Evolutionary conservation across 2,113 vertebrate genomes (phyloP).

Genomic region (human): DNA sequence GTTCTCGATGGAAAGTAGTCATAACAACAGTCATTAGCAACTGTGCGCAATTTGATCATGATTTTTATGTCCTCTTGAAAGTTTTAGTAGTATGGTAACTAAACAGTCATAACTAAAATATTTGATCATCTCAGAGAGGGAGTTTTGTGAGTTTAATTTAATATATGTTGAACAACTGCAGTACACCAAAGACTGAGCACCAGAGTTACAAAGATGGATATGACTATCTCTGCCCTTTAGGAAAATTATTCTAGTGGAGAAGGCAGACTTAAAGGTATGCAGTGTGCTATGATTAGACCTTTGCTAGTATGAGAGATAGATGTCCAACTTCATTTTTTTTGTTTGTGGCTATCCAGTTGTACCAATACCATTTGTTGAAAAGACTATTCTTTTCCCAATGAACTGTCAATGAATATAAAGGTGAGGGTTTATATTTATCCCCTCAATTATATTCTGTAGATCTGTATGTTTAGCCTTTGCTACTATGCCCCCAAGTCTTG

Average conservation of each 20-base stretch:
- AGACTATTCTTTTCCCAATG: not conserved
- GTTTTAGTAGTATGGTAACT: not conserved
- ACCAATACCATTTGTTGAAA: not conserved
- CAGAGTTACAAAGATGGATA: not conserved
- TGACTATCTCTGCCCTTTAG: not conserved
- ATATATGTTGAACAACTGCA: not conserved
- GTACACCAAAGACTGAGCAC: not conserved
- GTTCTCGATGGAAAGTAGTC: not conserved
- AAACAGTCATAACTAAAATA: not conserved
- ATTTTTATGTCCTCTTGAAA: not conserved
- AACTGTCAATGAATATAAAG: not conserved
- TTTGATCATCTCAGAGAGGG: not conserved
- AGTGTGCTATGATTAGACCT: not conserved
- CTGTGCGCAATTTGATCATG: not conserved
- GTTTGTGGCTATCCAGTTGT: not conserved
- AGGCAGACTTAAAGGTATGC: not conserved
- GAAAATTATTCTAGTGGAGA: not conserved
- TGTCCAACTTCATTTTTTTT: not conserved
- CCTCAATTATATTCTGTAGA: not conserved
- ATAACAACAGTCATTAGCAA: not conserved
- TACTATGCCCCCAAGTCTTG: not conserved
- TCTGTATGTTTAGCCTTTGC: not conserved
- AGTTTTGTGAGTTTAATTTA: constrained; percentile 13
- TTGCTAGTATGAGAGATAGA: not conserved
- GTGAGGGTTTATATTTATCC: not conserved